Conservation (phyloP, 2,888 invertebrate species). For the Stenoptilia bipunctidactyla region DNA sequence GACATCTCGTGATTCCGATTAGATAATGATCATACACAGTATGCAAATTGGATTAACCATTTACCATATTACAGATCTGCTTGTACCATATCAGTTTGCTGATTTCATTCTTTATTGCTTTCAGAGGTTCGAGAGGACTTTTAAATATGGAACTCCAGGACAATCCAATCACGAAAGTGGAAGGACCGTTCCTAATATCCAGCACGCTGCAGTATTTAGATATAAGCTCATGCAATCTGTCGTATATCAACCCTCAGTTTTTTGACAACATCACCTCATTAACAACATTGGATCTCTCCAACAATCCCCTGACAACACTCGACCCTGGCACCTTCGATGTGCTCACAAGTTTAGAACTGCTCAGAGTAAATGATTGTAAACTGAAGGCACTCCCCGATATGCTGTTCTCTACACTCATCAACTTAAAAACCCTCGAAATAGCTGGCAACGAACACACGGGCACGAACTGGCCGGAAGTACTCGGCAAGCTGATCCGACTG, state of each 20-base stretch:
- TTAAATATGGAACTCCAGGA: constrained; percentile 78
- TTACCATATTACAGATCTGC: too few relatives aligned
- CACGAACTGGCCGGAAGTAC: constrained; percentile 73
- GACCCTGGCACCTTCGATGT: constrained; percentile 73
- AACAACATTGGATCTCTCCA: constrained; percentile 77
- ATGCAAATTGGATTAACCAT: constrained; percentile 52
- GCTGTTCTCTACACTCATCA: constrained; percentile 69
- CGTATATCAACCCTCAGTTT: constrained; percentile 71
- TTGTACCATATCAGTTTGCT: too few relatives aligned
- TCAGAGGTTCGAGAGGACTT: constrained; percentile 77
- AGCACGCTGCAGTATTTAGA: constrained; percentile 77
- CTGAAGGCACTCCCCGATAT: constrained; percentile 68
- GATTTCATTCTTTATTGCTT: constrained; percentile 17
- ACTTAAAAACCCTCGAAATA: constrained; percentile 75
- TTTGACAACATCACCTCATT: constrained; percentile 77
- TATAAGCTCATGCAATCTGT: constrained; percentile 75
- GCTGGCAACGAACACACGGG: constrained; percentile 69
- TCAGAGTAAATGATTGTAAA: constrained; percentile 76
- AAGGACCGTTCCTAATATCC: constrained; percentile 76
- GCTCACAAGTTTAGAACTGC: constrained; percentile 74
- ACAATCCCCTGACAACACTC: constrained; percentile 73
- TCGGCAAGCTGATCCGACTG: constrained; percentile 71
- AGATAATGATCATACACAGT: constrained; percentile 58
- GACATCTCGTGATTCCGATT: constrained; percentile 42
- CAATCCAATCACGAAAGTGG: constrained; percentile 73